Conservation (phyloP, 2,888 invertebrate genomes). For the Microplitis manilae region DNA sequence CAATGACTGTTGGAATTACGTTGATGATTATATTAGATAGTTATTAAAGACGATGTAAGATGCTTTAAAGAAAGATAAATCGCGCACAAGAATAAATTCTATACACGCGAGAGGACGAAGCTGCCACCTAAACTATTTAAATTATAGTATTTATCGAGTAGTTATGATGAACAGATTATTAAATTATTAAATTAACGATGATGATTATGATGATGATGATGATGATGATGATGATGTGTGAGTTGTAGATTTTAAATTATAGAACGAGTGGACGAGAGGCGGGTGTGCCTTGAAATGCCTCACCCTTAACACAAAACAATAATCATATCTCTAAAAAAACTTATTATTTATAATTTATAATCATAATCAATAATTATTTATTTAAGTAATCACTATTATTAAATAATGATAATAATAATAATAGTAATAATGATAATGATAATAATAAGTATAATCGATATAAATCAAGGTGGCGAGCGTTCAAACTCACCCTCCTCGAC, state of each 20-base stretch:
- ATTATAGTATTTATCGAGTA: constrained; percentile 18
- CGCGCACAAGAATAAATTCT: constrained; percentile 40
- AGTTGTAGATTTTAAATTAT: not conserved
- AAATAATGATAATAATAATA: constrained; percentile 19
- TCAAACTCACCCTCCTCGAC: constrained; percentile 14
- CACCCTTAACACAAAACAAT: constrained; percentile 65
- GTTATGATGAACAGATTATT: not conserved
- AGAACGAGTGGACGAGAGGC: constrained; percentile 49
- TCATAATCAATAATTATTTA: constrained; percentile 48
- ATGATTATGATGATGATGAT: not conserved
- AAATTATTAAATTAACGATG: not conserved
- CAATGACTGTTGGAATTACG: not conserved
- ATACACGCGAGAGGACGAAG: constrained; percentile 31
- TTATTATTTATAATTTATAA: constrained; percentile 31
- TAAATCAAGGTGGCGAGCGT: constrained; percentile 41
- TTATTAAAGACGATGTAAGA: constrained; percentile 2
- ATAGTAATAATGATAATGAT: constrained; percentile 31
- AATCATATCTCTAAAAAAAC: constrained; percentile 62
- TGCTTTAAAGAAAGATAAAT: constrained; percentile 30
- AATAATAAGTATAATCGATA: not conserved
- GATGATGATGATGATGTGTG: not conserved
- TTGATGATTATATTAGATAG: not conserved
- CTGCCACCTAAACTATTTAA: constrained; percentile 33
- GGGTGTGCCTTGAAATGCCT: constrained; percentile 68
- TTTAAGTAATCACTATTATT: constrained; percentile 49